Conservation (phyloP, 2,113 vertebrate genomes). For the Anser brachyrhynchus region DNA sequence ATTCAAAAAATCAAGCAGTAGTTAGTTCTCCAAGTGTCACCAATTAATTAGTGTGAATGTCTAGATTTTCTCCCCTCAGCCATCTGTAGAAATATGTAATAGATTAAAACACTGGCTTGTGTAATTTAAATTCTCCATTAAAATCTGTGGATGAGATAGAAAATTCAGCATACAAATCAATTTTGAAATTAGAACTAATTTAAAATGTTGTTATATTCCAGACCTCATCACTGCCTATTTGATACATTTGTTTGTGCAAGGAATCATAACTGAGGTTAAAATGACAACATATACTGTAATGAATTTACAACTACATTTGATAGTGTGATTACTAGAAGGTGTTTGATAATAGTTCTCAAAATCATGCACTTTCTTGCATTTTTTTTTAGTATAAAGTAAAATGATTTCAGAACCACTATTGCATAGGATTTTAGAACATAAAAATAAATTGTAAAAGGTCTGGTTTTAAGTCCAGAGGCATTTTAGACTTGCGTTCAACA, state of each 20-base stretch:
- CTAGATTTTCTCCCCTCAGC: slow-evolving; percentile 11
- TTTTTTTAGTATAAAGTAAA: neutral
- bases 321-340: neutral
- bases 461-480: neutral
- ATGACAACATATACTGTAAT: neutral
- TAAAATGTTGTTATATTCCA: neutral
- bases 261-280: neutral
- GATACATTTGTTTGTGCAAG: neutral
- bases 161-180: neutral
- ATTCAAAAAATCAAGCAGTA: neutral
- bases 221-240: neutral
- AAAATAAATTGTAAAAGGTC: neutral
- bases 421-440: neutral
- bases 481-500: neutral
- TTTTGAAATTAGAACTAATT: neutral
- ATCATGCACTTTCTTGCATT: neutral
- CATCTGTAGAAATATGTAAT: slow-evolving; percentile 6
- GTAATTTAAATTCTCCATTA: neutral
- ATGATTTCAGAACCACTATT: neutral
- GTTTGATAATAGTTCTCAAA: neutral
- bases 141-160: neutral
- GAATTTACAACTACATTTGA: neutral
- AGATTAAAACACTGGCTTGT: neutral
- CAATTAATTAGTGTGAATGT: neutral
- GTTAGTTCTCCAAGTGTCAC: slow-evolving; percentile 8